Evolutionary conservation across 2,113 vertebrate species (phyloP), one percentile per base, ranked within the genome.

Genomic region (Rhea americana): DNA sequence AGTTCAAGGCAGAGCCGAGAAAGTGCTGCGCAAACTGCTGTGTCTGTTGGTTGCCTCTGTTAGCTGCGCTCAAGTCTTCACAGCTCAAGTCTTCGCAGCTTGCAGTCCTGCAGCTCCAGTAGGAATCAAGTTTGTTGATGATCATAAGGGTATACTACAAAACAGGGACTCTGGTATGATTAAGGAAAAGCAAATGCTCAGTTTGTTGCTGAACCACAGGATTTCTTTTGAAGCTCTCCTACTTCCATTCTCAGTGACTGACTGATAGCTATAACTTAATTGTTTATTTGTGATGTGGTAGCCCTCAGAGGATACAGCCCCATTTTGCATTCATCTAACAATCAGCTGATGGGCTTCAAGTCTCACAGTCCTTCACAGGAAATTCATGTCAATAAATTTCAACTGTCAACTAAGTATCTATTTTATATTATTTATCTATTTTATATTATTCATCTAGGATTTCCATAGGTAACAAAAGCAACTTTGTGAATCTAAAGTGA

Each of bases 361-460:
- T 32, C 70, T 71, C 65, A 61, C 9, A 28, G 47, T 8, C 68
- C 72, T 43, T 55, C 85, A 45, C 59, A 48, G 58, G 10, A 50
- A 1, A 3, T 24, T 71, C 22, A 56, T 0, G 1, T 4, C 20
- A 58, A 28, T 13, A 11, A 73, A 85, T 18, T n/a, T 53, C 80
- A 63, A 70, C 7, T 39, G 39, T 25, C 5, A 37, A 12, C 15
- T 8, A 37, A 21, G n/a, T 25, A 67, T 5, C 41, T 78, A 17
- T 35, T 62, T 82, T 47, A 56, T 41, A 14, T 6, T 82, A 14
- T 28, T 63, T 53, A 81, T 37, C 17, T 25, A 37, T n/a, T n/a
- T n/a, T 47, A 56, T 41, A 14, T 6, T 82, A 14, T 28, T 63
- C 59, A 81, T 37, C 17, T 25, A 37, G 47, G 66, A 18, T 63